Evolutionary conservation across 2,888 invertebrate species (phyloP).

Genomic region (Archaeoteleia sp.): DNA sequence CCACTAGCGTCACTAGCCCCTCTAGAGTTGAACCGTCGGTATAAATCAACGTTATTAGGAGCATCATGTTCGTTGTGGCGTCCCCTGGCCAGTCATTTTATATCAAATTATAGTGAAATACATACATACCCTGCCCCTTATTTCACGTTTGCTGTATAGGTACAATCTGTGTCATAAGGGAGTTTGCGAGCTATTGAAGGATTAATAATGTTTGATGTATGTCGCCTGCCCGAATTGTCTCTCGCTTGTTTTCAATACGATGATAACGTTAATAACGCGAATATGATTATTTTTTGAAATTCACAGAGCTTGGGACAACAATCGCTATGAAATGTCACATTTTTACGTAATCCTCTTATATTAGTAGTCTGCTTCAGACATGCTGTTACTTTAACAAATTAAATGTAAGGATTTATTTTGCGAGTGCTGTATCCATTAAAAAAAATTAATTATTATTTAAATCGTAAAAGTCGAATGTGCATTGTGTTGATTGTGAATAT

Average conservation of each 20-base stretch:
- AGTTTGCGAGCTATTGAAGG: conserved; percentile 32
- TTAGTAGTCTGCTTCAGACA: too few relatives aligned
- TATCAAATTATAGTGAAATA: conserved; percentile 73
- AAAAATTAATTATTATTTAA: too few relatives aligned
- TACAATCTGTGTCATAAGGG: conserved; percentile 40
- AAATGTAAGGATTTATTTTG: too few relatives aligned
- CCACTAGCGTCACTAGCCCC: conserved; percentile 57
- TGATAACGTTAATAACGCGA: too few relatives aligned
- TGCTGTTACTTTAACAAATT: too few relatives aligned
- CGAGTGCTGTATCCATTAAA: too few relatives aligned
- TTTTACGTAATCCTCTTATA: too few relatives aligned
- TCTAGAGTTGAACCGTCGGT: conserved; percentile 65
- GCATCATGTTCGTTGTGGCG: conserved; percentile 69
- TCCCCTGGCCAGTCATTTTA: conserved; percentile 69
- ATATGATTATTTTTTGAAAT: too few relatives aligned
- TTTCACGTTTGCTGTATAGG: conserved; percentile 35
- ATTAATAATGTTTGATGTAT: conserved; percentile 31
- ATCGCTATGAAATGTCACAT: too few relatives aligned
- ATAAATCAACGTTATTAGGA: conserved; percentile 74
- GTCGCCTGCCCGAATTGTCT: conserved; percentile 5
- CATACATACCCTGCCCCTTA: conserved; percentile 54
- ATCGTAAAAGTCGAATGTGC: too few relatives aligned
- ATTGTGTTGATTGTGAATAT: too few relatives aligned
- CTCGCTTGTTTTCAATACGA: background rate
- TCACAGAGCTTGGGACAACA: too few relatives aligned